These are phyloP conservation scores for Steatocranus sp. DNA, from an alignment of 2,797 vertebrate species.

Conservation along the genomic window DNA sequence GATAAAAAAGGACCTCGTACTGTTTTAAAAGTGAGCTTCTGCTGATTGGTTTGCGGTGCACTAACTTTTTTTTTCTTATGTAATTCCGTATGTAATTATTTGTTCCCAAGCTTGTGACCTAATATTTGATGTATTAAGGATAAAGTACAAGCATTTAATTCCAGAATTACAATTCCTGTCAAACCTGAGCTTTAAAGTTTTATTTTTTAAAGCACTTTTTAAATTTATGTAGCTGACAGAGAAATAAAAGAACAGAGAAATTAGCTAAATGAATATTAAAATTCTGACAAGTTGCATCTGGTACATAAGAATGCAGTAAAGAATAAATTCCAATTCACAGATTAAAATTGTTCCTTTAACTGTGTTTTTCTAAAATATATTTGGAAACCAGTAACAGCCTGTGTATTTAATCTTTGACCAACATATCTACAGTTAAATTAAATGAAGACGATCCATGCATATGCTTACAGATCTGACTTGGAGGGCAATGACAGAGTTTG, in stretches of 20 bases:
- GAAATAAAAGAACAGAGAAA: not conserved
- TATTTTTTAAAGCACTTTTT: not conserved
- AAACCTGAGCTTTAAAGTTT: not conserved
- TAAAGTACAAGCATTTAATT: not conserved
- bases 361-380: not conserved
- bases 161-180: not conserved
- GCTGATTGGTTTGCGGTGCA: not conserved
- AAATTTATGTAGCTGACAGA: not conserved
- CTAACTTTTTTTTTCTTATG: not conserved
- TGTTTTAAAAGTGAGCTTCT: not conserved
- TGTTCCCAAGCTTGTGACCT: not conserved
- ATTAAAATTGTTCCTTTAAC: not conserved
- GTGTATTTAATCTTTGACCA: not conserved
- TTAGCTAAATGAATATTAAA: not conserved
- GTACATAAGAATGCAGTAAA: not conserved
- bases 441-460: not conserved
- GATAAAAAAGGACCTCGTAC: not conserved
- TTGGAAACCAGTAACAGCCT: not conserved
- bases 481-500: constrained; percentile 87
- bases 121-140: not conserved
- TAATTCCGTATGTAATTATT: not conserved
- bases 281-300: not conserved
- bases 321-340: not conserved
- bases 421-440: not conserved
- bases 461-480: constrained; percentile 78